These are phyloP conservation scores for Caenorhabditis auriculariae DNA, from an alignment of 2,888 invertebrate genomes.

Conservation along the genomic window DNA sequence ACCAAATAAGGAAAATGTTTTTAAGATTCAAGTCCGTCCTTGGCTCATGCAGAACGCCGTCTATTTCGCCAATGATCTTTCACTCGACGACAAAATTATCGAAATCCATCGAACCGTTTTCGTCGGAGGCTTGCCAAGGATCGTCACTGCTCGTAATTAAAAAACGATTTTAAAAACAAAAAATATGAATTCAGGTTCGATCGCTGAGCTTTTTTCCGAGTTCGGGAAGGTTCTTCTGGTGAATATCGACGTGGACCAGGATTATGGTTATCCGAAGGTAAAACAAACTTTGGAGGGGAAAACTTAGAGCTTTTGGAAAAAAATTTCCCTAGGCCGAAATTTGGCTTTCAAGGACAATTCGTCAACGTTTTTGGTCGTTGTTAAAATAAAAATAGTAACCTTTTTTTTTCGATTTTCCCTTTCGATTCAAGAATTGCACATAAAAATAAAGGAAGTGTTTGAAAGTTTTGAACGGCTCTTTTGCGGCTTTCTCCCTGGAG, in stretches of 20 bases:
- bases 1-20: too few relatives aligned
- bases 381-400: too few relatives aligned
- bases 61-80: slow-evolving; percentile 19
- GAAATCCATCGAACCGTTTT: slow-evolving; percentile 25
- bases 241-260: slow-evolving; percentile 29
- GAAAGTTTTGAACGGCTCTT: too few relatives aligned
- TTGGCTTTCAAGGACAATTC: too few relatives aligned
- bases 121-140: slow-evolving; percentile 30
- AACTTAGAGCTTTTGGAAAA: too few relatives aligned
- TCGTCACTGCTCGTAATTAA: slow-evolving; percentile 17
- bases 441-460: too few relatives aligned
- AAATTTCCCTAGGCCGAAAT: too few relatives aligned
- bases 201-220: slow-evolving; percentile 12
- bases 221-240: slow-evolving; percentile 24
- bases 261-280: slow-evolving; percentile 28
- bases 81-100: neutral
- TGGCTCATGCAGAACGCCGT: slow-evolving; percentile 23
- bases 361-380: too few relatives aligned
- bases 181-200: too few relatives aligned
- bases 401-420: too few relatives aligned
- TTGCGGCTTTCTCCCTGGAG: too few relatives aligned
- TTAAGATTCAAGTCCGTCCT: slow-evolving; percentile 29
- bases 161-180: slow-evolving; percentile 1
- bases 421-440: too few relatives aligned
- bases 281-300: neutral